These are phyloP conservation scores for Teleogryllus oceanicus DNA, from an alignment of 2,888 invertebrate genomes.

Conservation along the genomic window DNA sequence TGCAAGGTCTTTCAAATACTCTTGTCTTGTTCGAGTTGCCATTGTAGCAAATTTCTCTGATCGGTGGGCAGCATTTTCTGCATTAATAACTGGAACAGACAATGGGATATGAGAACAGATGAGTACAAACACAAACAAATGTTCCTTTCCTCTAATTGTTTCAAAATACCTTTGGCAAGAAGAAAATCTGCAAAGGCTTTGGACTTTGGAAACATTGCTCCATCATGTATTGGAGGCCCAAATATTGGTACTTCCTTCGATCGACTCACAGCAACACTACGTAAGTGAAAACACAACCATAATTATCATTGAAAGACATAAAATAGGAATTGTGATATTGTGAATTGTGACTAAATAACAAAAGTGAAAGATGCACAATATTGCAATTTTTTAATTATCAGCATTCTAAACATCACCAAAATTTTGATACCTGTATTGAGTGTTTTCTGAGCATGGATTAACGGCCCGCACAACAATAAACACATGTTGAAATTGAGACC, in stretches of 20 bases:
- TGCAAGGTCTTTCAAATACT: constrained; percentile 90
- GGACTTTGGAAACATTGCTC: constrained; percentile 82
- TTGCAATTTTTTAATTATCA: too few species aligned
- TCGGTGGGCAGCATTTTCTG: constrained; percentile 92
- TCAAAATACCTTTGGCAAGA: constrained; percentile 68
- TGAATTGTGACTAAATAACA: constrained; percentile 19
- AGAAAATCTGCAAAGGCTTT: constrained; percentile 94
- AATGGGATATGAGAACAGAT: constrained; percentile 32
- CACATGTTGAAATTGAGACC: constrained; percentile 97
- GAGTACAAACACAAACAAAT: constrained; percentile 20
- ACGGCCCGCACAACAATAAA: constrained; percentile 87
- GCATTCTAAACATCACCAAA: too few species aligned
- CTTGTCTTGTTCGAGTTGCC: constrained; percentile 92
- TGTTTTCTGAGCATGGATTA: constrained; percentile 87
- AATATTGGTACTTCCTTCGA: constrained; percentile 94
- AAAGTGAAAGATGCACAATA: too few species aligned
- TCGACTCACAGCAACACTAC: constrained; percentile 58
- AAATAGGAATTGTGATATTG: constrained; percentile 19
- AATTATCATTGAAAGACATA: constrained; percentile 3
- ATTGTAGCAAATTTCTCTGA: constrained; percentile 96
- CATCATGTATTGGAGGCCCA: constrained; percentile 89
- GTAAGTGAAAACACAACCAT: constrained; percentile 23
- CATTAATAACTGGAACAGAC: constrained; percentile 71
- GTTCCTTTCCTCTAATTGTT: not conserved
- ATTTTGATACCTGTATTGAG: constrained; percentile 68